Percentiles rank a stretch among this genome's conserved stretches.
These are phyloP conservation scores for Leucopsar rothschildi DNA, from an alignment of 2,113 vertebrate genomes.

Conservation along the genomic window DNA sequence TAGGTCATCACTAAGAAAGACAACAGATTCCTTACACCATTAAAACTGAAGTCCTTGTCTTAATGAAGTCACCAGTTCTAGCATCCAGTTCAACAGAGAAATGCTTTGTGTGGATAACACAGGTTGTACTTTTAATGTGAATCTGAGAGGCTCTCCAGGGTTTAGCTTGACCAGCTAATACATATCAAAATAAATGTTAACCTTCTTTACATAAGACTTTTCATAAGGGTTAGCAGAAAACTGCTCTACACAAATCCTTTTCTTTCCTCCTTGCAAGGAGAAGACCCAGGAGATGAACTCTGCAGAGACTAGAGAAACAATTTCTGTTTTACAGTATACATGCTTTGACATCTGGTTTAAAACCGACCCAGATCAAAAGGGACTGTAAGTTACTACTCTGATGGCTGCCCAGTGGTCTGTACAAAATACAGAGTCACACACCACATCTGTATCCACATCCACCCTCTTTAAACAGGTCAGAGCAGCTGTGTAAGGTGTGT, in stretches of 20 bases:
- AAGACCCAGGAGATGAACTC: conserved; percentile 48
- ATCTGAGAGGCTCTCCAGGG: not conserved
- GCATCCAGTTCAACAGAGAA: not conserved
- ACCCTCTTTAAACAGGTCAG: conserved; percentile 43
- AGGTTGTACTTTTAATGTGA: not conserved
- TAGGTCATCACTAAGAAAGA: not conserved
- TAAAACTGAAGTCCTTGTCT: not conserved
- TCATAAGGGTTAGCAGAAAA: conserved; percentile 28
- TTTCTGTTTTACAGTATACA: conserved; percentile 26
- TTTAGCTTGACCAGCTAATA: conserved; percentile 19
- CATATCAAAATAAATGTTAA: conserved; percentile 31
- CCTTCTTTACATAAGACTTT: conserved; percentile 10
- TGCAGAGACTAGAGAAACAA: conserved; percentile 26
- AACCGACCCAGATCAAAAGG: conserved; percentile 32
- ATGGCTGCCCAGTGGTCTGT: conserved; percentile 25
- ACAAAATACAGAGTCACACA: not conserved
- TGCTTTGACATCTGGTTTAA: conserved; percentile 51
- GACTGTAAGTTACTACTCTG: not conserved
- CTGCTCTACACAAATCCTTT: conserved; percentile 20
- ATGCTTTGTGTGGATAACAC: not conserved
- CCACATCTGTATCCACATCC: conserved; percentile 9
- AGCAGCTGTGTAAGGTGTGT: conserved; percentile 40
- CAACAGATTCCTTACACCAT: not conserved
- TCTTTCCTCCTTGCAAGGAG: conserved; percentile 20
- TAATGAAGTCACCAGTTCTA: not conserved